Base-by-base conservation (phyloP, 2,113 vertebrate species). In the Neopipo cinnamomea region DNA sequence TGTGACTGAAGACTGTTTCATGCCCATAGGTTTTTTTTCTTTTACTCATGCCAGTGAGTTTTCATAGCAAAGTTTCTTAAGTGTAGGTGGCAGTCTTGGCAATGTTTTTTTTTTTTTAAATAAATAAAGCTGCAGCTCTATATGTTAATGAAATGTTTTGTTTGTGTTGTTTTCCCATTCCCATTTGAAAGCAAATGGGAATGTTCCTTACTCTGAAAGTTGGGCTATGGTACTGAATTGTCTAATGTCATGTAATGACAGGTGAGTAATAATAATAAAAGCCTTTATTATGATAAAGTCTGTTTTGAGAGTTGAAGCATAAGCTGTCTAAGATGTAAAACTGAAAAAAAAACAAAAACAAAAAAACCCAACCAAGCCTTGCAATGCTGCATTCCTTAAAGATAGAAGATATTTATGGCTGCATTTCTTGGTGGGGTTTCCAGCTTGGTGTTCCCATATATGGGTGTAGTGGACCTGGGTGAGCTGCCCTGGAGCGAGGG, bases 51-150 rank as follows among this genome's bases (percentile, higher is more conserved):
- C 97, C 97, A 84, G 82, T 94, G 97, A 97, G 96, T 97, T 98
- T 96, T 98, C 97, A 97, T 97, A 97, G 92, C 94, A 96, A 98
- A 98, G 96, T 98, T 98, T 98, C 93, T 63, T 95, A 97, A 95
- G 97, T 92, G 95, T 97, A 98, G 98, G 97, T 97, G 97, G 97
- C 96, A 96, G 97, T 67, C 97, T 98, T 97, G 96, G 96, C 95
- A 97, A 96, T 12, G 37, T 50, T 42, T 53, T 66, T 88, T 75
- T 66, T n/a, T 61, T 61, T 62, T 49, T 28, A 6, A 72, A 95
- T 93, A 97, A 94, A 44, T 49, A 95, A 93, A 91, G 35, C 78
- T 65, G 44, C 86, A 81, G 80, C 91, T 94, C 44, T 96, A 50
- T 93, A 91, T 92, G 95, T 97, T 97, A 97, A 97, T 96, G 94